phyloP scores from a whole-genome alignment of 2,888 invertebrate species.

The Tolmerus cingulatus region DNA sequence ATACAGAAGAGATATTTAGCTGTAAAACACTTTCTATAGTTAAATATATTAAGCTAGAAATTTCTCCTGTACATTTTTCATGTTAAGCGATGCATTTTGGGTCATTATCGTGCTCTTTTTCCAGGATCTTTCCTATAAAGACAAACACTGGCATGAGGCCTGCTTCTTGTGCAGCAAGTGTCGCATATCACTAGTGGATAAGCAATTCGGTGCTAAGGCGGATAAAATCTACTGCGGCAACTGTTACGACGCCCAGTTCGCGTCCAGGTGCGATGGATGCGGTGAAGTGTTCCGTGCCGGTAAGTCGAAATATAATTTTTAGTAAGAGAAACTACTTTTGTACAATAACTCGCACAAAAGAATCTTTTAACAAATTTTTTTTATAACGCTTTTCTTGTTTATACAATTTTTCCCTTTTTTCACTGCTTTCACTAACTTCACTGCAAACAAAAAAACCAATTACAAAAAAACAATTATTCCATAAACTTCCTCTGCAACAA shows the following conservation, averaged over 20 bases:
- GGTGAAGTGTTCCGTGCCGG: slow-evolving; percentile 99
- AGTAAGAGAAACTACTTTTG: background rate
- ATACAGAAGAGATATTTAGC: background rate
- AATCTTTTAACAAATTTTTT: background rate
- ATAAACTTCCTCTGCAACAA: background rate
- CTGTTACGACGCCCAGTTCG: slow-evolving; percentile 99
- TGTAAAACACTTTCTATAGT: background rate
- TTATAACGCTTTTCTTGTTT: slow-evolving; percentile 12
- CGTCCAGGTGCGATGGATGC: slow-evolving; percentile 98
- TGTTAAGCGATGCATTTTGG: background rate
- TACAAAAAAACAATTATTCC: background rate
- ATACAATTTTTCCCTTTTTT: slow-evolving; percentile 25
- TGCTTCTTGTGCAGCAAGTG: slow-evolving; percentile 99
- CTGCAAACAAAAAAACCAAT: background rate
- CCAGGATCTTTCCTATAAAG: slow-evolving; percentile 99
- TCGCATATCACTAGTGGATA: slow-evolving; percentile 96
- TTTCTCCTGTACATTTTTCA: background rate
- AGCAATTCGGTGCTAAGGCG: slow-evolving; percentile 99
- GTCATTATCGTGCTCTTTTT: slow-evolving; percentile 51
- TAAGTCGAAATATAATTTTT: slow-evolving; percentile 65
- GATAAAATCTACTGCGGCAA: slow-evolving; percentile 99
- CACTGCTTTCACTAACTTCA: slow-evolving; percentile 42
- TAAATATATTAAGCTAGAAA: background rate
- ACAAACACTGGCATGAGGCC: slow-evolving; percentile 99
- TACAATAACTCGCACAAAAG: background rate